phyloP scores from a whole-genome alignment of 2,797 vertebrate genomes.

The Pteropus rufus region DNA sequence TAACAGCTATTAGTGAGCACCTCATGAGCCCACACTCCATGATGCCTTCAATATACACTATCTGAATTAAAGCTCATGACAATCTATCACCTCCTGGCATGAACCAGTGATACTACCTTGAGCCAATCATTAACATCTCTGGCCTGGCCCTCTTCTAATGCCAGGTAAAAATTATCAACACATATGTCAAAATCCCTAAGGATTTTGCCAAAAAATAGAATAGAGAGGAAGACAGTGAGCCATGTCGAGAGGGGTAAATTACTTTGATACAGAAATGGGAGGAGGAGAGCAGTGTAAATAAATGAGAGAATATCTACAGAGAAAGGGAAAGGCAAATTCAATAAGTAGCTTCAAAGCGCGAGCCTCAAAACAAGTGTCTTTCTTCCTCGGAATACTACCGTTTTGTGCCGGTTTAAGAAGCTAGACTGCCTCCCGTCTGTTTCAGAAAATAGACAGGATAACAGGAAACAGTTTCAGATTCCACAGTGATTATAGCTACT shows the following conservation, averaged over 20 bases:
- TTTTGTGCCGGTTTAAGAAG: conserved; percentile 64
- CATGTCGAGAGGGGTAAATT: neutral
- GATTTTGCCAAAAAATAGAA: neutral
- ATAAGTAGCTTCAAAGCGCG: conserved; percentile 47
- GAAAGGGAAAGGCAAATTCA: conserved; percentile 14
- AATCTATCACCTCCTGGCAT: neutral
- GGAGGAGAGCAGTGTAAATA: neutral
- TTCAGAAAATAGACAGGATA: conserved; percentile 75
- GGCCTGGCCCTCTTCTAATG: neutral
- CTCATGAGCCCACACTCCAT: no score
- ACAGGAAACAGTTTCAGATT: conserved; percentile 78
- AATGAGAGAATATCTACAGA: neutral
- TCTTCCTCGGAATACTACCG: conserved; percentile 56
- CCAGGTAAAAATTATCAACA: neutral
- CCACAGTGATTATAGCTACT: conserved; percentile 73
- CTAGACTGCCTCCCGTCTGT: conserved; percentile 54
- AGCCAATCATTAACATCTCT: neutral
- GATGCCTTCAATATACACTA: neutral
- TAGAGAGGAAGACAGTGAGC: neutral
- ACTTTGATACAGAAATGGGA: neutral
- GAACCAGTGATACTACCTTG: neutral
- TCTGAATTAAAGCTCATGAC: neutral
- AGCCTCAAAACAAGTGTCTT: conserved; percentile 54
- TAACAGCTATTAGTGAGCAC: neutral
- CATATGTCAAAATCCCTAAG: neutral